phyloP scores from a whole-genome alignment of 1,140 invertebrate genomes.

The Drosophila kurseongensis region DNA sequence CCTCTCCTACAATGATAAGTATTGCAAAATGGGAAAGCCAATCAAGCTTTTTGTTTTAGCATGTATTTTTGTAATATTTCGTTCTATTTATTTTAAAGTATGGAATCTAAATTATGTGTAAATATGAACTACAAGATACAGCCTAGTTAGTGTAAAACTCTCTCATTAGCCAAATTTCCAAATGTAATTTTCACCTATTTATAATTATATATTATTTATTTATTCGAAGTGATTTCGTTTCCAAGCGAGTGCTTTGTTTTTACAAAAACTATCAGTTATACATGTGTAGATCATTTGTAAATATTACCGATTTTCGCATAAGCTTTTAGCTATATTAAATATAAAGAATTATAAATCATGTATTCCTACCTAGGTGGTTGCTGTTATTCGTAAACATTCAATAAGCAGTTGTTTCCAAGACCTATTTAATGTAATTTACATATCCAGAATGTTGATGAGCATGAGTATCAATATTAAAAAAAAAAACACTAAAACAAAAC shows the following conservation, averaged over 20 bases:
- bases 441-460: slow-evolving; percentile 52
- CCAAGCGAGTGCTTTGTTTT: slow-evolving; percentile 36
- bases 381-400: slow-evolving; percentile 59
- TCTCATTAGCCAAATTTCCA: slow-evolving; percentile 81
- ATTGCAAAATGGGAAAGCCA: slow-evolving; percentile 24
- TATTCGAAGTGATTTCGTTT: slow-evolving; percentile 47
- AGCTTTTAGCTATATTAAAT: slow-evolving; percentile 28
- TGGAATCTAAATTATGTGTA: slow-evolving; percentile 58
- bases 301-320: slow-evolving; percentile 22
- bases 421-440: slow-evolving; percentile 38
- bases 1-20: slow-evolving; percentile 46
- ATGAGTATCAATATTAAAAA: slow-evolving; percentile 35
- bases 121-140: slow-evolving; percentile 37
- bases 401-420: slow-evolving; percentile 48
- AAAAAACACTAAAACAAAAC: slow-evolving; percentile 14
- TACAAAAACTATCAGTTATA: slow-evolving; percentile 18
- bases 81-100: slow-evolving; percentile 54
- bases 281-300: slow-evolving; percentile 47
- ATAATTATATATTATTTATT: slow-evolving; percentile 54
- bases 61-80: slow-evolving; percentile 73
- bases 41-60: slow-evolving; percentile 48
- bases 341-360: slow-evolving; percentile 34
- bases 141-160: slow-evolving; percentile 58
- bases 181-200: slow-evolving; percentile 46
- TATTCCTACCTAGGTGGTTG: slow-evolving; percentile 59